Evolutionary conservation across 2,888 invertebrate genomes (phyloP).

Genomic region (Cremastinae sp.): DNA sequence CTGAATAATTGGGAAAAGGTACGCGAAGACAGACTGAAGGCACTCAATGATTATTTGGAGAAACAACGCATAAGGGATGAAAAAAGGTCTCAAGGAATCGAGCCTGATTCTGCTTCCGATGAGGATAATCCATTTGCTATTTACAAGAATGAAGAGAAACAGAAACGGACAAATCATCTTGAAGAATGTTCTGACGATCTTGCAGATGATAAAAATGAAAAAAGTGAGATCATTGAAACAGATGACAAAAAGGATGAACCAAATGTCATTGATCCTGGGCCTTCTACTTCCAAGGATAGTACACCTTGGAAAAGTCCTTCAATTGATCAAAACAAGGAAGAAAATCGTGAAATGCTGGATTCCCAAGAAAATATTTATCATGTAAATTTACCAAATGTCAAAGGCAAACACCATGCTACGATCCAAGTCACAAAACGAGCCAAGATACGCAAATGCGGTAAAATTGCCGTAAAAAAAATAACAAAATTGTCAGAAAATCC

Average conservation of each 20-base stretch:
- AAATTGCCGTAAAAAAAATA: conserved; percentile 25
- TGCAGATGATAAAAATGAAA: neutral
- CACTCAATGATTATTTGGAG: conserved; percentile 71
- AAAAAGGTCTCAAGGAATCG: conserved; percentile 71
- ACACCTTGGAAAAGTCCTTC: conserved; percentile 56
- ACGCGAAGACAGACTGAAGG: conserved; percentile 70
- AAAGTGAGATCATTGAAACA: neutral
- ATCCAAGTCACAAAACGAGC: conserved; percentile 51
- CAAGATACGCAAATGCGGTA: conserved; percentile 47
- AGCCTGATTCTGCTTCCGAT: conserved; percentile 72
- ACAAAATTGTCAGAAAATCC: conserved; percentile 8
- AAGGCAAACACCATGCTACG: conserved; percentile 31
- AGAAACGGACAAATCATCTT: conserved; percentile 2
- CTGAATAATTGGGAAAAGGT: conserved; percentile 71
- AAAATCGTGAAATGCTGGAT: neutral
- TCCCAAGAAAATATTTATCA: conserved; percentile 17
- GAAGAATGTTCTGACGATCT: neutral
- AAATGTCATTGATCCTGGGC: conserved; percentile 65
- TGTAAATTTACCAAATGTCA: conserved; percentile 14
- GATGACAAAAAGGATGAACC: neutral
- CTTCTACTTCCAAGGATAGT: conserved; percentile 68
- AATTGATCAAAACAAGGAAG: neutral
- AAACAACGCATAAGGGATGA: conserved; percentile 73
- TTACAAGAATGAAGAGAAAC: conserved; percentile 66
- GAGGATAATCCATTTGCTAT: conserved; percentile 74